phyloP scores from a whole-genome alignment of 1,140 invertebrate species.

The Heliconius hermathena region DNA sequence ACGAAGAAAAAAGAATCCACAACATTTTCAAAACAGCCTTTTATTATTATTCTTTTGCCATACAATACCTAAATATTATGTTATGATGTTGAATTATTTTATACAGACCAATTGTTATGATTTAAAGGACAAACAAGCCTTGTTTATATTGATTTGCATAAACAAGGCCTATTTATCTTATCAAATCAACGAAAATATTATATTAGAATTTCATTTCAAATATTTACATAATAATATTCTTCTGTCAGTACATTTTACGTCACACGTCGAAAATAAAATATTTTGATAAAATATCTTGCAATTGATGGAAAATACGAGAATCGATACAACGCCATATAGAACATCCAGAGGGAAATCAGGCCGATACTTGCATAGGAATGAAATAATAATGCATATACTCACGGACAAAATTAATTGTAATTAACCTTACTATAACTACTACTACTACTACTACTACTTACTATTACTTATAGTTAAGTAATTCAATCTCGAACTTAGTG shows the following conservation, averaged over 20 bases:
- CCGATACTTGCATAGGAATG: neutral
- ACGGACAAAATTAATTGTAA: neutral
- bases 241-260: neutral
- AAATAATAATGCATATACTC: neutral
- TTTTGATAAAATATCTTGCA: neutral
- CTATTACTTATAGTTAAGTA: neutral
- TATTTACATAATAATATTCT: neutral
- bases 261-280: neutral
- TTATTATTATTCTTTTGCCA: neutral
- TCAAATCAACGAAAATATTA: neutral
- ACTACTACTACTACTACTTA: too few species aligned
- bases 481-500: neutral
- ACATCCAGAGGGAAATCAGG: neutral
- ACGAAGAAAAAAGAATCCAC: neutral
- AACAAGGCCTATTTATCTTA: neutral
- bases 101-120: neutral
- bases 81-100: neutral
- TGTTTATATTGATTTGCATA: neutral
- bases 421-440: neutral
- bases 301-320: constrained; percentile 2
- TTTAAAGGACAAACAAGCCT: neutral
- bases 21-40: neutral
- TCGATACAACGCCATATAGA: neutral
- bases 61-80: neutral
- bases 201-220: neutral